Conservation (phyloP, 2,888 invertebrate species). For the Heterodera filipjevi region DNA sequence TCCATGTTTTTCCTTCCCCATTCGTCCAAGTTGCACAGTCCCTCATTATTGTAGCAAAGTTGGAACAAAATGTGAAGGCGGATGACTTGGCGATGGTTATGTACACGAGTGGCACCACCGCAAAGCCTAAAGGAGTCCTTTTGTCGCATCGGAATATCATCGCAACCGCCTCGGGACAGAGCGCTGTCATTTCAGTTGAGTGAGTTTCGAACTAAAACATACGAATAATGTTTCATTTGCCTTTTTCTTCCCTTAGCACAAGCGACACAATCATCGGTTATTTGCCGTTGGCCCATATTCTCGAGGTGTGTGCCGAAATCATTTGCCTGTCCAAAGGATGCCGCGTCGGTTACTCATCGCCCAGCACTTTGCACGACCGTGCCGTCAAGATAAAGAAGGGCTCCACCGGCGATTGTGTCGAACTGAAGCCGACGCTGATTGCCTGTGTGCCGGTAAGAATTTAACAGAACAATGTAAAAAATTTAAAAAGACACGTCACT, state of each 20-base stretch:
- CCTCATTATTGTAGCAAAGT: conserved; percentile 9
- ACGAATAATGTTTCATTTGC: too few species aligned
- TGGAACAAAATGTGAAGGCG: conserved; percentile 37
- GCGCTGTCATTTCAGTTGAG: conserved; percentile 64
- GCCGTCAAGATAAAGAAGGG: conserved; percentile 93
- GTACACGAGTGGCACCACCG: conserved; percentile 96
- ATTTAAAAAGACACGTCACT: too few species aligned
- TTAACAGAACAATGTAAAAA: not conserved
- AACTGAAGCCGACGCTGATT: conserved; percentile 88
- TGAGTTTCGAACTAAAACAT: conserved; percentile 49
- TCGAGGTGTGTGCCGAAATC: conserved; percentile 85
- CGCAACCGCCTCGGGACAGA: conserved; percentile 68
- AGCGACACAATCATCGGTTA: conserved; percentile 87
- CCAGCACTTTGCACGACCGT: conserved; percentile 76
- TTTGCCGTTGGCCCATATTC: conserved; percentile 93
- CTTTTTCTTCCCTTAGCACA: too few species aligned
- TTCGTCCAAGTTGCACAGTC: not conserved
- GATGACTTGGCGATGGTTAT: conserved; percentile 90
- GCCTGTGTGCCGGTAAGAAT: conserved; percentile 84
- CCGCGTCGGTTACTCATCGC: conserved; percentile 92
- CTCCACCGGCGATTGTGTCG: conserved; percentile 88
- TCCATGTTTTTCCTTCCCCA: not conserved
- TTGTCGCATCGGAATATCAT: conserved; percentile 68
- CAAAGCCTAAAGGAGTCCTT: conserved; percentile 66
- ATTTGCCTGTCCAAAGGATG: conserved; percentile 68